These are phyloP conservation scores for Pseudopleuronectes americanus DNA, from an alignment of 2,797 vertebrate species.

Conservation along the genomic window DNA sequence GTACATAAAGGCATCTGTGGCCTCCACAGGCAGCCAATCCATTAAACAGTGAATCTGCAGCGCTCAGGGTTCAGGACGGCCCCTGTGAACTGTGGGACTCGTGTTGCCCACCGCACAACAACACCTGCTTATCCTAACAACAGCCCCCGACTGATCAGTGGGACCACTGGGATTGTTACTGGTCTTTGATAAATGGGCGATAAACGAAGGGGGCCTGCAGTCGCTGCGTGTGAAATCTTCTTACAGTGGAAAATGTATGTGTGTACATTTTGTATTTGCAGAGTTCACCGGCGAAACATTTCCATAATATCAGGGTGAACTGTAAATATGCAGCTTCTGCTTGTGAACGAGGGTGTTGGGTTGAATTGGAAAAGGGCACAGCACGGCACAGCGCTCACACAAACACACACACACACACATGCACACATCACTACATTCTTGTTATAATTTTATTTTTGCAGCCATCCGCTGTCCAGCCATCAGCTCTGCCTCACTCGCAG, in stretches of 20 bases:
- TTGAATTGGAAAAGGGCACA: constrained; percentile 48
- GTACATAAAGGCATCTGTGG: constrained; percentile 57
- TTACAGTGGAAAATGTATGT: constrained; percentile 34
- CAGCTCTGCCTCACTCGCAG: constrained; percentile 64
- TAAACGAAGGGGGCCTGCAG: background rate
- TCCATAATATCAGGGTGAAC: constrained; percentile 61
- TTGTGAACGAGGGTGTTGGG: constrained; percentile 59
- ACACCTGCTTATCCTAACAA: constrained; percentile 43
- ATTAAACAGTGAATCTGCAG: constrained; percentile 44
- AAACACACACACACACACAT: constrained; percentile 4
- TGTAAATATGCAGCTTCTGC: constrained; percentile 59
- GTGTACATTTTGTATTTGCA: constrained; percentile 38
- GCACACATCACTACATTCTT: constrained; percentile 33
- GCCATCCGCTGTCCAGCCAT: constrained; percentile 66
- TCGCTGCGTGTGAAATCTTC: constrained; percentile 2
- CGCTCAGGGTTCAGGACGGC: constrained; percentile 40
- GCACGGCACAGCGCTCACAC: constrained; percentile 1
- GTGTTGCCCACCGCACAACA: constrained; percentile 35
- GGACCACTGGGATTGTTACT: constrained; percentile 27
- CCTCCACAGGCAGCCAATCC: constrained; percentile 51
- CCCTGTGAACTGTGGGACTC: constrained; percentile 41
- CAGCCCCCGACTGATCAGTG: constrained; percentile 34
- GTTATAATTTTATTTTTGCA: constrained; percentile 38
- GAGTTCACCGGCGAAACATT: constrained; percentile 47
- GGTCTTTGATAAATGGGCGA: constrained; percentile 31